A percentile compares a stretch with the other conserved stretches of the same genome.
phyloP scores from a whole-genome alignment of 2,113 vertebrate genomes.

The cattle (Bos taurus) region DNA sequence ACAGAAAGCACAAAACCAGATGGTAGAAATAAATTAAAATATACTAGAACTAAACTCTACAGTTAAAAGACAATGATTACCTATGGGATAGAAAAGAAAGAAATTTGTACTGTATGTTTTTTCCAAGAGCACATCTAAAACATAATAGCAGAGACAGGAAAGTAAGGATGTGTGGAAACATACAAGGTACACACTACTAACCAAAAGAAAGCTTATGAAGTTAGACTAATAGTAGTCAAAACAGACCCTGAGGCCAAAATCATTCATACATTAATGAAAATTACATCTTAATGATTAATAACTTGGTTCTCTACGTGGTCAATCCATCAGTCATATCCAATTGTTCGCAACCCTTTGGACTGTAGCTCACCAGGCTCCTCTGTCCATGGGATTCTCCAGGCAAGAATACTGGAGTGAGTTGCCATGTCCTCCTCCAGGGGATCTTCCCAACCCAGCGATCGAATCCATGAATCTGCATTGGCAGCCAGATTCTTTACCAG shows the following conservation, averaged over 20 bases:
- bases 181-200: neutral
- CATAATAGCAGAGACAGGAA: neutral
- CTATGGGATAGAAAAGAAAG: neutral
- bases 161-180: neutral
- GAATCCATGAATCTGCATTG: neutral
- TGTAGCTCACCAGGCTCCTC: neutral
- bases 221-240: neutral
- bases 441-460: neutral
- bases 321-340: neutral
- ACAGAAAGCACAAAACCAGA: neutral
- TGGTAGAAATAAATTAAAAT: neutral
- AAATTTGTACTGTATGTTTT: neutral
- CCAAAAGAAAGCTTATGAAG: neutral
- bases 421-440: neutral
- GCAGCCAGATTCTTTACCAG: neutral
- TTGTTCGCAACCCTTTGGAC: neutral
- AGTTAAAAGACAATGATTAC: neutral
- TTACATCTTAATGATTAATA: neutral
- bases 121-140: neutral
- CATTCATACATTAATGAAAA: neutral
- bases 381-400: neutral
- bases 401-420: neutral
- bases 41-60: neutral
- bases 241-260: neutral
- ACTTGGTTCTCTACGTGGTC: neutral